Conservation (phyloP, 2,888 invertebrate species). For the Tortricodes alternella region DNA sequence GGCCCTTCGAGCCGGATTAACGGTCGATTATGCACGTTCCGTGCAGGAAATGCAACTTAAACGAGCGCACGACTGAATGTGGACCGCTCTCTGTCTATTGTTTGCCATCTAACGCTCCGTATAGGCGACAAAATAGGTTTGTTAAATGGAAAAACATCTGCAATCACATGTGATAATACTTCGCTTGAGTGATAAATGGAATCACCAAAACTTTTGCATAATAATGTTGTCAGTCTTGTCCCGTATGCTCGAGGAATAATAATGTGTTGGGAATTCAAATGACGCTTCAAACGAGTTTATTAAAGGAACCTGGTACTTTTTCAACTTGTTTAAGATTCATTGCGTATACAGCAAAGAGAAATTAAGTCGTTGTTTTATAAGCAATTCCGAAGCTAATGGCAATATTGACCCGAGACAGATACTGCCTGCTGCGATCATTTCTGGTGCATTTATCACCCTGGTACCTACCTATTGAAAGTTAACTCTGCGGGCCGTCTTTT, state of each 20-base stretch:
- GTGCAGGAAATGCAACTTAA: conserved; percentile 69
- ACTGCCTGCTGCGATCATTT: conserved; percentile 50
- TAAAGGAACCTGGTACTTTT: conserved; percentile 14
- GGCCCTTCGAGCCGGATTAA: conserved; percentile 73
- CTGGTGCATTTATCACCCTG: conserved; percentile 52
- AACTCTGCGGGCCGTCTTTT: conserved; percentile 27
- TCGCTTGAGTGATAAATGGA: conserved; percentile 42
- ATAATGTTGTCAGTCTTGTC: conserved; percentile 43
- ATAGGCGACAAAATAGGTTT: conserved; percentile 17
- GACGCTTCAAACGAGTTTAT: conserved; percentile 33
- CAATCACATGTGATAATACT: conserved; percentile 39
- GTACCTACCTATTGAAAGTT: conserved; percentile 52
- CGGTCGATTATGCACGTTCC: conserved; percentile 79
- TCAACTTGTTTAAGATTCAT: conserved; percentile 25
- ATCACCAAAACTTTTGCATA: conserved; percentile 50
- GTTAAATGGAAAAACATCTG: conserved; percentile 39
- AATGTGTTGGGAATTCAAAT: conserved; percentile 36
- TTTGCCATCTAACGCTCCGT: conserved; percentile 39
- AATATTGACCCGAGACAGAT: conserved; percentile 48
- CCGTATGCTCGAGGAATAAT: conserved; percentile 26
- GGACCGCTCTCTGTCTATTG: conserved; percentile 53
- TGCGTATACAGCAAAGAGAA: conserved; percentile 38
- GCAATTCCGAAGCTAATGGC: conserved; percentile 47
- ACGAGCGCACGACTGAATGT: conserved; percentile 58
- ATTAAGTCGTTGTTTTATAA: conserved; percentile 50